Conservation (phyloP, 2,797 vertebrate species). For the Labeo calbasu region DNA sequence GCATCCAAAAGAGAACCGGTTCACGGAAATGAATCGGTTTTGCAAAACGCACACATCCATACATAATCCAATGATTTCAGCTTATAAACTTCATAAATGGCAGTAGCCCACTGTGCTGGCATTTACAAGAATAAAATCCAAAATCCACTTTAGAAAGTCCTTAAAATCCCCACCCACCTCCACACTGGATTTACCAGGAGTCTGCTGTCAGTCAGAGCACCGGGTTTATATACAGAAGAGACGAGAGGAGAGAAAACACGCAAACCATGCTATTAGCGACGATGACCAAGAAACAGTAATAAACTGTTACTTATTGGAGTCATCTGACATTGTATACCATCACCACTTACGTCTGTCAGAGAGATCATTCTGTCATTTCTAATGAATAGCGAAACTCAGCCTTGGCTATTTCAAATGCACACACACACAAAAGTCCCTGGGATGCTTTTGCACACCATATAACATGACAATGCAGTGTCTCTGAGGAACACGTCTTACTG, state of each 20-base stretch:
- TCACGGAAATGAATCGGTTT: background rate
- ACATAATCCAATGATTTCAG: conserved; percentile 38
- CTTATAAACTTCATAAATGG: conserved; percentile 37
- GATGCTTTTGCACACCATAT: conserved; percentile 12
- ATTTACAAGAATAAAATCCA: conserved; percentile 47
- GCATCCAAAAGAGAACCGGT: background rate
- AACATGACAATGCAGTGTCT: conserved; percentile 8
- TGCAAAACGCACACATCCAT: conserved; percentile 6
- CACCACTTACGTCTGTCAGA: conserved; percentile 31
- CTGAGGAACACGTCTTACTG: conserved; percentile 5
- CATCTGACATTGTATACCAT: conserved; percentile 40
- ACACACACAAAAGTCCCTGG: background rate
- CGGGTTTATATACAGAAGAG: background rate
- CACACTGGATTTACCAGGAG: conserved; percentile 39
- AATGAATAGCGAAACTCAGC: conserved; percentile 1
- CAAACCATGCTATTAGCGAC: conserved; percentile 4
- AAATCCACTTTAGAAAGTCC: conserved; percentile 52
- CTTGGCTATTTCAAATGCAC: conserved; percentile 11
- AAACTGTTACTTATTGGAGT: conserved; percentile 43
- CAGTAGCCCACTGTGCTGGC: conserved; percentile 31
- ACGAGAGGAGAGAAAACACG: background rate
- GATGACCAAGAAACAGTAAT: conserved; percentile 38
- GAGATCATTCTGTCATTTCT: conserved; percentile 15
- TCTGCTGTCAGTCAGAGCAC: conserved; percentile 44
- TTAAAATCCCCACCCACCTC: conserved; percentile 51